Percentiles rank a stretch among this genome's conserved stretches.
Conservation (phyloP, 2,888 invertebrate species). For the Anthrax anthrax region DNA sequence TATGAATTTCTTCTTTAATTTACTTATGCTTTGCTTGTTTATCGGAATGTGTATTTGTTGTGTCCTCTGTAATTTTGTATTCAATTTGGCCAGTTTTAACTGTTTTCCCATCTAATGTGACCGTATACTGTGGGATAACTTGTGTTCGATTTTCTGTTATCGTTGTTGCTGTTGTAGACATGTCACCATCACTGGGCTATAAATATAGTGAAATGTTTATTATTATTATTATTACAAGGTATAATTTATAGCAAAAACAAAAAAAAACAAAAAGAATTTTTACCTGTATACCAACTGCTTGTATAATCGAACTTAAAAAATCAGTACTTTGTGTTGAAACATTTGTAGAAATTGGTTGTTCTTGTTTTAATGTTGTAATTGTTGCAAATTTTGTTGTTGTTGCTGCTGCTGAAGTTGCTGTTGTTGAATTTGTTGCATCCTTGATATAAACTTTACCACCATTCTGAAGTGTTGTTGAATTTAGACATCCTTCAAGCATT, state of each 20-base stretch:
- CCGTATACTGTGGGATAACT: conserved; percentile 31
- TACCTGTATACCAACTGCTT: conserved; percentile 33
- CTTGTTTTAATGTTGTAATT: conserved; percentile 12
- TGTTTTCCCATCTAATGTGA: conserved; percentile 27
- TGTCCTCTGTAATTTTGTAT: conserved; percentile 19
- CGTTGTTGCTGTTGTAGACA: conserved; percentile 12
- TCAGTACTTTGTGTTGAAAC: conserved; percentile 17
- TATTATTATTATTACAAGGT: no score
- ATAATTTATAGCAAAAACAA: no score
- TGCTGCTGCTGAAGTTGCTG: conserved; percentile 18
- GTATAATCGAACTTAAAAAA: conserved; percentile 31
- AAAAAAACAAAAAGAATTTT: no score
- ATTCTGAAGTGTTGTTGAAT: conserved; percentile 46
- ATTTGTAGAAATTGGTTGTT: neutral
- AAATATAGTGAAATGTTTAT: no score
- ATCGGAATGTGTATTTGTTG: conserved; percentile 20
- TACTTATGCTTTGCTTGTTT: conserved; percentile 29
- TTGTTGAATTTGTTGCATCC: conserved; percentile 29
- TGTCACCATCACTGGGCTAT: conserved; percentile 13
- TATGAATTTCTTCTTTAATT: conserved; percentile 5
- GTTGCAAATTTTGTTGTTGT: conserved; percentile 10
- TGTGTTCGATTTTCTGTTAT: conserved; percentile 9
- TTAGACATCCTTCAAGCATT: conserved; percentile 51
- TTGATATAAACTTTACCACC: conserved; percentile 51
- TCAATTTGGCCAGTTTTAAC: conserved; percentile 22